These are phyloP conservation scores for Drosophila insularis DNA, from an alignment of 1,140 invertebrate genomes.

Conservation along the genomic window DNA sequence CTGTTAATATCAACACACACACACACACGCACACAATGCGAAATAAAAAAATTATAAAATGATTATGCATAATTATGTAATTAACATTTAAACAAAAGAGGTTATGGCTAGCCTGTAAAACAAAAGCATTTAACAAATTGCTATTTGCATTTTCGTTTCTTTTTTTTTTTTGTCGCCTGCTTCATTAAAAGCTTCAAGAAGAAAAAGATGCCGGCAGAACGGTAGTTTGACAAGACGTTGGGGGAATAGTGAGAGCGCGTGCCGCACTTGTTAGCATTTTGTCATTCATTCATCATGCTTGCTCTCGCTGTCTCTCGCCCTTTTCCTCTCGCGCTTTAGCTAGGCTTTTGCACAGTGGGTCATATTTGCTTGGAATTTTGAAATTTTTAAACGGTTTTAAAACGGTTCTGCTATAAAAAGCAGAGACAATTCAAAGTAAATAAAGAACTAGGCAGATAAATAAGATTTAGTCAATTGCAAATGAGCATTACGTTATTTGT, in stretches of 20 bases:
- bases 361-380: neutral
- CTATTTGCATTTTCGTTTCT: constrained; percentile 58
- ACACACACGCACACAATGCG: constrained; percentile 17
- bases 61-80: constrained; percentile 82
- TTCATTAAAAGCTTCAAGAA: neutral
- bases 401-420: too few relatives aligned
- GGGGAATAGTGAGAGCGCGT: constrained; percentile 10
- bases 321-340: neutral
- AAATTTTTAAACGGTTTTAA: neutral
- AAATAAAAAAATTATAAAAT: constrained; percentile 53
- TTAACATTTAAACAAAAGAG: constrained; percentile 81
- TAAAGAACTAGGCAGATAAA: too few relatives aligned
- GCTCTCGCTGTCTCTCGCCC: neutral
- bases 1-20: constrained; percentile 68
- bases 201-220: neutral
- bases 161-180: constrained; percentile 1
- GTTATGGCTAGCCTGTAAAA: constrained; percentile 59
- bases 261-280: constrained; percentile 53
- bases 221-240: neutral
- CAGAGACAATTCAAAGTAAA: too few relatives aligned
- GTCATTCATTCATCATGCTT: constrained; percentile 10
- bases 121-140: constrained; percentile 72
- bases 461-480: too few relatives aligned
- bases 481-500: too few relatives aligned
- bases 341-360: neutral